Evolutionary conservation across 37 sponge, comb jelly and placozoan genomes (phyloP).

Genomic region (Oopsacas minuta): DNA sequence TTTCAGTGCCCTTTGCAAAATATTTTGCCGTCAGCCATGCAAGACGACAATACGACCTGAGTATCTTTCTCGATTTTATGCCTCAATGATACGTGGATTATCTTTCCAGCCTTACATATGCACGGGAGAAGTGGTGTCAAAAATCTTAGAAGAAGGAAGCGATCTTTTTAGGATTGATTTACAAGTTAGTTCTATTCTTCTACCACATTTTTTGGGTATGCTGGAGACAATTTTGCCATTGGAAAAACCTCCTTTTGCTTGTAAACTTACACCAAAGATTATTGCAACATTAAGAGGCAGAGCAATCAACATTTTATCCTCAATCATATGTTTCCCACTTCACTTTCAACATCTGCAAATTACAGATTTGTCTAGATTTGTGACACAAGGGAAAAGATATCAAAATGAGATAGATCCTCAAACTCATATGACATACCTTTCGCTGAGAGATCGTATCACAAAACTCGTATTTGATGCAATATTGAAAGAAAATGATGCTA

Average conservation of each 20-base stretch:
- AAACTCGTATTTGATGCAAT: conserved; percentile 44
- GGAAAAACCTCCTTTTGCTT: not conserved
- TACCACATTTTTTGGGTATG: conserved; percentile 46
- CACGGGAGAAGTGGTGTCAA: conserved; percentile 47
- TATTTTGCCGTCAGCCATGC: conserved; percentile 56
- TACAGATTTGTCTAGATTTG: conserved; percentile 32
- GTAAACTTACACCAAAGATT: not conserved
- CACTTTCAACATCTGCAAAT: conserved; percentile 61
- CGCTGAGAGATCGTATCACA: conserved; percentile 30
- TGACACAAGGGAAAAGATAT: not conserved
- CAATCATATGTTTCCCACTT: conserved; percentile 58
- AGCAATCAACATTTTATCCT: conserved; percentile 50
- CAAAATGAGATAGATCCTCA: not conserved
- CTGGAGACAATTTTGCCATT: conserved; percentile 51
- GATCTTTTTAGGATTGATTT: conserved; percentile 52
- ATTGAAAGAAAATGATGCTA: conserved; percentile 32
- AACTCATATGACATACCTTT: not conserved
- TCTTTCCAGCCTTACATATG: conserved; percentile 27
- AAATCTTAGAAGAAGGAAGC: conserved; percentile 41
- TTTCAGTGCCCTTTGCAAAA: conserved; percentile 54
- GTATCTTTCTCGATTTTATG: conserved; percentile 71
- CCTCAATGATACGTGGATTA: conserved; percentile 45
- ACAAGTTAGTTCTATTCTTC: conserved; percentile 40
- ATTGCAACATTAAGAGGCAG: conserved; percentile 24
- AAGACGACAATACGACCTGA: conserved; percentile 35